Evolutionary conservation across 1,140 invertebrate species (phyloP).

Genomic region (Apis dorsata): DNA sequence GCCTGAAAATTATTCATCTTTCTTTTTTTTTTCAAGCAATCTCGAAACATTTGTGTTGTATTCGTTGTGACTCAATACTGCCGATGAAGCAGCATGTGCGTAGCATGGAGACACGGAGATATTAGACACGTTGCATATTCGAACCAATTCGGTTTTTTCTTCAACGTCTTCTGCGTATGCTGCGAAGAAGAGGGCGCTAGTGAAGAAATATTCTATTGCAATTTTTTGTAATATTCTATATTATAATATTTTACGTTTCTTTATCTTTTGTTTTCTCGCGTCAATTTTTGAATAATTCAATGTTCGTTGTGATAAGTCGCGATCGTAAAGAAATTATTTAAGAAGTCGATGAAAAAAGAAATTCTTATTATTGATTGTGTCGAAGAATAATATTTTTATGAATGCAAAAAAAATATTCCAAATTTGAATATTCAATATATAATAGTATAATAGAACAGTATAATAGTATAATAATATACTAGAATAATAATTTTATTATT

Average conservation of each 20-base stretch:
- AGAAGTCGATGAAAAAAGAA: too few species aligned
- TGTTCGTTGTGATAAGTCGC: not conserved
- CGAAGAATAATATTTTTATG: too few species aligned
- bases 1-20: constrained; percentile 24
- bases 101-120: constrained; percentile 10
- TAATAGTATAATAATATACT: too few species aligned
- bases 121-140: constrained; percentile 42
- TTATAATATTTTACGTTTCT: not conserved
- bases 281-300: constrained; percentile 11
- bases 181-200: not conserved
- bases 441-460: too few species aligned
- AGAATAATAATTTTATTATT: too few species aligned
- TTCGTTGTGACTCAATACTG: not conserved
- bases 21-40: constrained; percentile 8
- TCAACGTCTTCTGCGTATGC: too few species aligned
- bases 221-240: not conserved
- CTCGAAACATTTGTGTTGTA: not conserved
- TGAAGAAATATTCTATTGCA: not conserved
- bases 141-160: constrained; percentile 12
- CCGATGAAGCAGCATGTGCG: not conserved
- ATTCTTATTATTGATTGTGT: not conserved
- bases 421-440: too few species aligned
- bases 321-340: not conserved
- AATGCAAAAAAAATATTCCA: too few species aligned
- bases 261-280: not conserved